Evolutionary conservation across 1,140 invertebrate species (phyloP), one percentile per base, ranked within the genome.

Genomic region (Rhopalosiphum maidis): DNA sequence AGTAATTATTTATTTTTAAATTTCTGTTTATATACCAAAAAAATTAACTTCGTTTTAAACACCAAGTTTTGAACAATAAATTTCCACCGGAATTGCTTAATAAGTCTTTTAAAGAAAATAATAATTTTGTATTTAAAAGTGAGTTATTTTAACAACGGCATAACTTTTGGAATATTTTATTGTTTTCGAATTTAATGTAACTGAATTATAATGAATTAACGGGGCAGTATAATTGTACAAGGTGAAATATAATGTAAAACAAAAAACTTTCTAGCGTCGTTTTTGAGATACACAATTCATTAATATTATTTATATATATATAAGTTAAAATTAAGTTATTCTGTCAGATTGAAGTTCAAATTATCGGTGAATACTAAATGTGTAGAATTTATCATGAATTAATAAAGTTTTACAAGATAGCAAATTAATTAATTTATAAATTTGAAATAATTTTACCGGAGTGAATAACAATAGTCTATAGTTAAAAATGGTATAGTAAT

Each of bases 161-260:
- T 77, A 77, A 77, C 60, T 77, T 77, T 35, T 77, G 60, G 30
- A 77, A 77, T n/a, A 77, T 35, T 77, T 77, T 77, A 77, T 77
- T n/a, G 60, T 77, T 77, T n/a, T 1, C 30, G 4, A n/a, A n/a
- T 77, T n/a, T 77, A n/a, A 18, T n/a, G 60, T 77, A 77, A 77
- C 60, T 77, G 30, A 77, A 77, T 77, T 77, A 77, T 77, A 77
- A 77, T 77, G 30, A 77, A 35, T 77, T 77, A 77, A 18, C 60
- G n/a, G 15, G 4, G 30, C 30, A n/a, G n/a, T n/a, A 18, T 77
- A 18, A n/a, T 77, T 54, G 22, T 68, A 60, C 11, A 6, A n/a
- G 30, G 60, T 77, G 18, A 77, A 77, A 77, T 77, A 77, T n/a
- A 77, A 35, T 35, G 30, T 21, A 77, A n/a, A 77, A 77, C 60